phyloP scores from a whole-genome alignment of 2,113 vertebrate genomes.

The human (Homo sapiens) region DNA sequence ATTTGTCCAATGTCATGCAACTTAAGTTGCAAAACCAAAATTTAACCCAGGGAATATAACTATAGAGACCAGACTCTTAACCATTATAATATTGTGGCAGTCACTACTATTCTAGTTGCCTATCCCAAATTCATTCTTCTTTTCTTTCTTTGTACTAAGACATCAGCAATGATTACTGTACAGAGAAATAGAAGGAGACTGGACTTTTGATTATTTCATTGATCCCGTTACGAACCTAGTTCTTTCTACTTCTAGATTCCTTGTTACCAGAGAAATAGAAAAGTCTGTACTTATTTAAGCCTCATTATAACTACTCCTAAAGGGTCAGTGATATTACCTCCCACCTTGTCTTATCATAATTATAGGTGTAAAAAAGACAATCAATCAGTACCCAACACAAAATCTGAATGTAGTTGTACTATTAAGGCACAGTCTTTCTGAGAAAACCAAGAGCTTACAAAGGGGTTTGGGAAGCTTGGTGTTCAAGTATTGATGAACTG shows the following conservation, averaged over 20 bases:
- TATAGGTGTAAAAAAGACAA: not conserved
- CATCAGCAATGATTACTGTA: not conserved
- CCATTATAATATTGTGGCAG: not conserved
- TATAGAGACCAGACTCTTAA: not conserved
- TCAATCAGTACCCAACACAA: not conserved
- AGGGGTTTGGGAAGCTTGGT: not conserved
- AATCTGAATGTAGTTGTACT: not conserved
- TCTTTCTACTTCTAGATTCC: not conserved
- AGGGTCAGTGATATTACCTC: not conserved
- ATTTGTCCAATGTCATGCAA: not conserved
- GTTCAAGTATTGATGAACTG: not conserved
- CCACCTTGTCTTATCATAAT: not conserved
- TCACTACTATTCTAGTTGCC: not conserved
- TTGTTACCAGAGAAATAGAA: not conserved
- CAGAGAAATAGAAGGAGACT: not conserved
- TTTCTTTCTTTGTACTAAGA: not conserved
- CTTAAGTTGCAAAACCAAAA: not conserved
- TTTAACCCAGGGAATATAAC: not conserved
- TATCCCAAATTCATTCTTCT: not conserved
- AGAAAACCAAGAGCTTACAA: not conserved
- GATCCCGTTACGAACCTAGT: not conserved
- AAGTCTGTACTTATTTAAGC: not conserved
- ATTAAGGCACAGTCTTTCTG: not conserved
- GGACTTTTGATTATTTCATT: not conserved
- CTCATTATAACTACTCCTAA: not conserved